phyloP scores from a whole-genome alignment of 2,797 vertebrate species.

The Danio tinwini region DNA sequence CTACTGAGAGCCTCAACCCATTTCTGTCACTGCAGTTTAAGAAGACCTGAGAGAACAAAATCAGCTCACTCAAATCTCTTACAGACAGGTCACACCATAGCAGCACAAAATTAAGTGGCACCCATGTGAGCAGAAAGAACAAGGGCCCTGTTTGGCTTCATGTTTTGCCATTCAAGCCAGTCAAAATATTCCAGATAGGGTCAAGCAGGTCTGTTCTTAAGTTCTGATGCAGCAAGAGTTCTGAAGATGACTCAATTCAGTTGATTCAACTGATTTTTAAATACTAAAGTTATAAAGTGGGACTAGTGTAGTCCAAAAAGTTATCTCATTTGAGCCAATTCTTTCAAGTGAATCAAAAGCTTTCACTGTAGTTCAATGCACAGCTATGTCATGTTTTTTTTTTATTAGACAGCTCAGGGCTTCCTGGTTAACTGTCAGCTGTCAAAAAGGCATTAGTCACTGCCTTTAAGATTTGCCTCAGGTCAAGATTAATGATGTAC shows the following conservation, averaged over 20 bases:
- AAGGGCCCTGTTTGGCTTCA: conserved; percentile 26
- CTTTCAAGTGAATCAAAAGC: background rate
- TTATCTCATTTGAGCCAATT: background rate
- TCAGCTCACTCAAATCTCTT: conserved; percentile 41
- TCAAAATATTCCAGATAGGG: background rate
- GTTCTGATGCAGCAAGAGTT: background rate
- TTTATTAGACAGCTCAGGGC: too few species aligned
- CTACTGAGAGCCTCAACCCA: conserved; percentile 42
- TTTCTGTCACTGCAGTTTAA: conserved; percentile 47
- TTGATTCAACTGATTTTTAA: background rate
- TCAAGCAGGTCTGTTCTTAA: background rate
- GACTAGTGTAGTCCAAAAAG: background rate
- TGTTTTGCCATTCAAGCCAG: background rate
- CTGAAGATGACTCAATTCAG: background rate
- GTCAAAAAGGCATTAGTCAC: too few species aligned
- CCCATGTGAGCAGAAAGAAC: conserved; percentile 31
- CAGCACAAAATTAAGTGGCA: conserved; percentile 34
- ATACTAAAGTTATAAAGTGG: background rate
- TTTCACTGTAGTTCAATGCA: too few species aligned
- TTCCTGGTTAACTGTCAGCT: too few species aligned
- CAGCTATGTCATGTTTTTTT: too few species aligned
- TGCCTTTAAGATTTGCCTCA: too few species aligned
- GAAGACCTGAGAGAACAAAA: conserved; percentile 37
- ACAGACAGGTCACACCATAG: conserved; percentile 28
- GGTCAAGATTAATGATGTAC: too few species aligned